phyloP scores from a whole-genome alignment of 2,888 invertebrate species.

The Anthoptus insignis region DNA sequence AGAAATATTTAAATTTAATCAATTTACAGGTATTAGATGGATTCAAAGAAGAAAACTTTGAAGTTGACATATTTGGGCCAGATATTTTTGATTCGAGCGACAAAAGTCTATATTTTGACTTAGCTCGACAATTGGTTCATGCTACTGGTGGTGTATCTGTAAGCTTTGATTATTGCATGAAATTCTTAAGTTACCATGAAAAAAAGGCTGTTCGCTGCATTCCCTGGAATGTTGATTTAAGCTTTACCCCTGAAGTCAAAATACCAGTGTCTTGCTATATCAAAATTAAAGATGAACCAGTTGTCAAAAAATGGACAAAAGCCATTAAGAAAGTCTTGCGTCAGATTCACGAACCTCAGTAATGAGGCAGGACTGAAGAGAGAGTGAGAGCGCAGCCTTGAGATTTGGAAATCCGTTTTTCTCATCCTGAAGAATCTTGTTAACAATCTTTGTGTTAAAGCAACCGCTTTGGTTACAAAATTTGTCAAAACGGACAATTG shows the following conservation, averaged over 20 bases:
- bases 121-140: slow-evolving; percentile 74
- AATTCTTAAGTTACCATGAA: slow-evolving; percentile 86
- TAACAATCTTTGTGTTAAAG: no score
- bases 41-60: slow-evolving; percentile 84
- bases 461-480: no score
- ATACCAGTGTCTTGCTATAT: slow-evolving; percentile 88
- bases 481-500: no score
- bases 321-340: no score
- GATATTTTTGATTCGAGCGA: slow-evolving; percentile 66
- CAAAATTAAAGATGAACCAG: slow-evolving; percentile 79
- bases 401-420: no score
- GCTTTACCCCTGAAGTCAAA: slow-evolving; percentile 86
- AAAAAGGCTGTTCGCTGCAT: slow-evolving; percentile 80
- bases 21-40: slow-evolving; percentile 78
- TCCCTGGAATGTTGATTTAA: slow-evolving; percentile 89
- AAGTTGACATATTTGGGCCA: slow-evolving; percentile 89
- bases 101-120: slow-evolving; percentile 62
- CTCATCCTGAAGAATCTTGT: no score
- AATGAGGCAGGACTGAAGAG: no score
- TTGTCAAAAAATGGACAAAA: slow-evolving; percentile 69
- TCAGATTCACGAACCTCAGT: no score
- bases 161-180: slow-evolving; percentile 87
- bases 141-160: slow-evolving; percentile 76
- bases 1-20: not conserved
- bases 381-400: no score